Conservation (phyloP, 2,888 invertebrate species). For the Aspidiotus destructor region DNA sequence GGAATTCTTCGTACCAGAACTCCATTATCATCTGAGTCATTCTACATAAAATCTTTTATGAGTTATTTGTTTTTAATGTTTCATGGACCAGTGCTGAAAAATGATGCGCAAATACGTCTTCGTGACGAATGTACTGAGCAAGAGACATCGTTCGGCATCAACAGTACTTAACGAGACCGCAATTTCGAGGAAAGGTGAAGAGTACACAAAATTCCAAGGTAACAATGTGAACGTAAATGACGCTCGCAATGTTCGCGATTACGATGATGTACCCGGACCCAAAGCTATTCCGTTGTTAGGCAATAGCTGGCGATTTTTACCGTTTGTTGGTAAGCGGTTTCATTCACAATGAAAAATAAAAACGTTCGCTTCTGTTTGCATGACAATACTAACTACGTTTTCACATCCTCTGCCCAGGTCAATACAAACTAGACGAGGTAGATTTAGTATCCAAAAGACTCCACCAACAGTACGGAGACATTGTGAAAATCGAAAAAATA, state of each 20-base stretch:
- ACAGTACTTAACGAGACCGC: background rate
- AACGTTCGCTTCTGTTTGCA: background rate
- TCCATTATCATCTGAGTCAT: too few relatives aligned
- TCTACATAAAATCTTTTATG: too few relatives aligned
- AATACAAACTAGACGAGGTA: conserved; percentile 55
- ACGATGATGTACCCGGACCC: conserved; percentile 69
- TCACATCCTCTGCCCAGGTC: conserved; percentile 44
- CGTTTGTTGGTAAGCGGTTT: conserved; percentile 37
- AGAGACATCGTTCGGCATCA: background rate
- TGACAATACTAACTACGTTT: too few relatives aligned
- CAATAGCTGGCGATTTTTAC: conserved; percentile 60
- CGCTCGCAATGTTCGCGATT: conserved; percentile 40
- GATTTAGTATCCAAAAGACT: conserved; percentile 55
- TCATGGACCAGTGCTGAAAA: background rate
- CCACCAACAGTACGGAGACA: conserved; percentile 53
- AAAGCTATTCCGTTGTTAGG: conserved; percentile 67
- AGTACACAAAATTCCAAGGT: background rate
- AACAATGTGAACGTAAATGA: background rate
- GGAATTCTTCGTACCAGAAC: too few relatives aligned
- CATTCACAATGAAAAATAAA: background rate
- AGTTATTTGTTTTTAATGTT: too few relatives aligned
- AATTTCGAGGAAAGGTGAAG: background rate
- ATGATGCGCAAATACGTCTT: background rate
- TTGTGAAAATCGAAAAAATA: conserved; percentile 58
- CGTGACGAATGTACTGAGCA: background rate